A percentile compares a stretch with the other conserved stretches of the same genome.
Conservation (phyloP, 1,140 invertebrate species). For the Aphaenogaster ashmeadi region DNA sequence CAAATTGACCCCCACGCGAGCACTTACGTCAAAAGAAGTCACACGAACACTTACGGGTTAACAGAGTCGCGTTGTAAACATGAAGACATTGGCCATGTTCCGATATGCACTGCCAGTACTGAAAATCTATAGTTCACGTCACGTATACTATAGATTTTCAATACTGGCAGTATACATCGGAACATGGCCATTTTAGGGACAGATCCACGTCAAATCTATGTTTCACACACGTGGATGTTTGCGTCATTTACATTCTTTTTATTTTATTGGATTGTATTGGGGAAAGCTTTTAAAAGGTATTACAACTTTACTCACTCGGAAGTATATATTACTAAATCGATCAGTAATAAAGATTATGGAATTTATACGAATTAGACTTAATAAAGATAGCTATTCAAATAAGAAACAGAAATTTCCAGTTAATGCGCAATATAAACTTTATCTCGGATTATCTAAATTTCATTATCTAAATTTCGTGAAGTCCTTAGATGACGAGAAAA, state of each 20-base stretch:
- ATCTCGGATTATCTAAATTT: no score
- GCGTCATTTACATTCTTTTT: neutral
- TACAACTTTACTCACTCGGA: neutral
- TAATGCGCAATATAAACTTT: neutral
- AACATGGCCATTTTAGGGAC: neutral
- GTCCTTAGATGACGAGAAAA: no score
- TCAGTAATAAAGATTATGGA: neutral
- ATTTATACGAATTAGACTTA: neutral
- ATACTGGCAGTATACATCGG: no score
- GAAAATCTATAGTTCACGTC: no score
- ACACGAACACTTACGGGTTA: no score
- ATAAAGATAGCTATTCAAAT: neutral
- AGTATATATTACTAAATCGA: neutral
- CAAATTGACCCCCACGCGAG: no score
- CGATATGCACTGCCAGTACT: no score
- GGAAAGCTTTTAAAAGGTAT: slow-evolving; percentile 11
- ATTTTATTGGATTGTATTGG: neutral
- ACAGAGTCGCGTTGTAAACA: neutral
- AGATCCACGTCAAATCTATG: neutral
- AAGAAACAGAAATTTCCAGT: neutral
- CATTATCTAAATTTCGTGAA: neutral
- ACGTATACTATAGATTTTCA: no score
- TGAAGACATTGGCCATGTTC: neutral
- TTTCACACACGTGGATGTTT: neutral
- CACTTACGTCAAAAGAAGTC: no score